A percentile compares a stretch with the other conserved stretches of the same genome.
These are phyloP conservation scores for Oxyruncus cristatus DNA, from an alignment of 2,113 vertebrate species.

Conservation along the genomic window DNA sequence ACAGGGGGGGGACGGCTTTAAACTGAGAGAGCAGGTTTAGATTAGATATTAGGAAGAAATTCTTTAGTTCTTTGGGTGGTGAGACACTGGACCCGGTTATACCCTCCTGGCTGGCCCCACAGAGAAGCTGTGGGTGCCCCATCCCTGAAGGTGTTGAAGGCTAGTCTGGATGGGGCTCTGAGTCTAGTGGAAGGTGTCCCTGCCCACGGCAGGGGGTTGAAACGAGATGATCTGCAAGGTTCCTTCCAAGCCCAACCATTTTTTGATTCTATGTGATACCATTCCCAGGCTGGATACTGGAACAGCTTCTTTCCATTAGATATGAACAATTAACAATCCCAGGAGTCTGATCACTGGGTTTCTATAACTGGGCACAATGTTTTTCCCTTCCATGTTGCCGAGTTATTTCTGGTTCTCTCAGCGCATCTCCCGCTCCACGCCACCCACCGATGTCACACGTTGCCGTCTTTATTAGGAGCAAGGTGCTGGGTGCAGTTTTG, in stretches of 20 bases:
- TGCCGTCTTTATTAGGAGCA: not conserved
- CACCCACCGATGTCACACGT: rapidly evolving
- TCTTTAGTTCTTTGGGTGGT: not conserved
- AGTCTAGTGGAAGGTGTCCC: not conserved
- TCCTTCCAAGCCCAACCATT: not conserved
- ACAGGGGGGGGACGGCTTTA: not conserved
- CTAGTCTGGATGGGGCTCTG: not conserved
- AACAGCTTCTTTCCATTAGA: not conserved
- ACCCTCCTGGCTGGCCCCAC: not conserved
- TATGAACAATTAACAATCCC: not conserved
- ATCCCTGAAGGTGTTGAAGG: no score
- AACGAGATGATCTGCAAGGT: not conserved
- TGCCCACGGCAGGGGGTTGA: not conserved
- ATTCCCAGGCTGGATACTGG: not conserved
- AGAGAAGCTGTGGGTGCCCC: not conserved
- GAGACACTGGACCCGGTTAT: not conserved
- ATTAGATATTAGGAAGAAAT: not conserved
- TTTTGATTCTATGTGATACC: rapidly evolving
- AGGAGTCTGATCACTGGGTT: not conserved
- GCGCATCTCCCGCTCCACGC: not conserved
- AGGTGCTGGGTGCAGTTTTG: not conserved
- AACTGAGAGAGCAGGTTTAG: not conserved
- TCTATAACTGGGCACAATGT: not conserved
- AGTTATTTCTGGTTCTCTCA: not conserved
- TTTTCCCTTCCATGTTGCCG: not conserved